Base-by-base conservation (phyloP, 1,140 invertebrate genomes). In the Ceratina australensis region DNA sequence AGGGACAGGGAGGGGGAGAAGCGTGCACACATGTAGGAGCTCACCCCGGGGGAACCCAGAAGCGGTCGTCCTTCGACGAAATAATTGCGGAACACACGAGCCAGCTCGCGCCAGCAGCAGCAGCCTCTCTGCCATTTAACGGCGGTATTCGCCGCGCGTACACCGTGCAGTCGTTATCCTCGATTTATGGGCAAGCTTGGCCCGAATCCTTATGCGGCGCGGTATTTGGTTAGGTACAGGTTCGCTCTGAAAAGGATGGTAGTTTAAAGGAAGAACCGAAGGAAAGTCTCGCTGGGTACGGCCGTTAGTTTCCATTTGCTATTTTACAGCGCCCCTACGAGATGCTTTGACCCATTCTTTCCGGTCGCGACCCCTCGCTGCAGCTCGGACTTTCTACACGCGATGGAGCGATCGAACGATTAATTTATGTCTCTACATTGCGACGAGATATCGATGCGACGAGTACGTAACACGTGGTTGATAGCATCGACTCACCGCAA, bases 51-150 rank as follows among this genome's bases (percentile, higher is more conserved):
- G 73, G 68, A 66, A 80, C 65, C 68, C 78, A 84, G 81, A 84
- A 81, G 83, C 78, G 80, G 83, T 72, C 67, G 79, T 80, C 78
- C 74, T 86, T 85, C 84, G 84, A 66, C 78, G 78, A 81, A 78
- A 86, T 86, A 86, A 86, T 86, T 81, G 84, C 81, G 84, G 85
- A 86, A 86, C 81, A 86, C 81, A 79, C 76, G 80, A 84, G 75
- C 71, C 69, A 78, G 85, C 79, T 82, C 73, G 69, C 76, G 80
- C 81, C 69, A 64, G 67, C n/a, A n/a, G n/a, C n/a, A n/a, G n/a
- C n/a, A n/a, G n/a, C n/a, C 71, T 84, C 82, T 83, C 80, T 76
- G 84, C 80, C 87, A 78, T 87, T 89, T 87, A 89, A 89, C 86
- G 84, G 81, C 78, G 86, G 82, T 81, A 87, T 84, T 82, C 80